A percentile compares a stretch with the other conserved stretches of the same genome.
phyloP scores from a whole-genome alignment of 2,113 vertebrate species.

The Ptilonorhynchus violaceus region DNA sequence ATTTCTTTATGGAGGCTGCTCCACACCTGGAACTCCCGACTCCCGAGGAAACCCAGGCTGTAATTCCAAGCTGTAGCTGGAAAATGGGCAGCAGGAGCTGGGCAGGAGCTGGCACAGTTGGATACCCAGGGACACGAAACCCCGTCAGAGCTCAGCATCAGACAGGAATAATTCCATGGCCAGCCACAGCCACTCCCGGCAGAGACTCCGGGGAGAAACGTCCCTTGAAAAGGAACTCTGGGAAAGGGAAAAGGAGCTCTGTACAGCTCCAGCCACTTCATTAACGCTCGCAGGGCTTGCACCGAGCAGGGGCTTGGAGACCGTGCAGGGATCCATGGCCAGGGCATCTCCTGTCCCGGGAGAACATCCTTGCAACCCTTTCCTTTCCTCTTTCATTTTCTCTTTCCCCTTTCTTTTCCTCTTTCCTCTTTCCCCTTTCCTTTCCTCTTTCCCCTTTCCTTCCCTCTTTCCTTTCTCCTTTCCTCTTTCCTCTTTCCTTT shows the following conservation, averaged over 20 bases:
- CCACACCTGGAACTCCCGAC: neutral
- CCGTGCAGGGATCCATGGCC: neutral
- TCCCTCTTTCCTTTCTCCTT: neutral
- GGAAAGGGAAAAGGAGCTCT: neutral
- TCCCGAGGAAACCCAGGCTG: neutral
- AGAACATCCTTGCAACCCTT: neutral
- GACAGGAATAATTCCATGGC: slow-evolving; percentile 3
- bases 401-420: too few relatives aligned
- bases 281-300: neutral
- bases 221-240: neutral
- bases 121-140: neutral
- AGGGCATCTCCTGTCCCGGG: neutral
- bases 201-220: neutral
- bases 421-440: too few relatives aligned
- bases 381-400: too few relatives aligned
- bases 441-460: neutral
- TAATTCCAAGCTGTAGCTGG: neutral
- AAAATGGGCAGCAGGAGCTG: neutral
- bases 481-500: too few relatives aligned
- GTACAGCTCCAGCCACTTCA: neutral
- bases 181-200: neutral
- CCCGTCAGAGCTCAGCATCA: neutral
- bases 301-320: neutral
- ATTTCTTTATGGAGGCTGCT: neutral
- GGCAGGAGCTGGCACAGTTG: neutral